Evolutionary conservation across 2,888 invertebrate species (phyloP).

Genomic region (Eupithecia dodoneata): DNA sequence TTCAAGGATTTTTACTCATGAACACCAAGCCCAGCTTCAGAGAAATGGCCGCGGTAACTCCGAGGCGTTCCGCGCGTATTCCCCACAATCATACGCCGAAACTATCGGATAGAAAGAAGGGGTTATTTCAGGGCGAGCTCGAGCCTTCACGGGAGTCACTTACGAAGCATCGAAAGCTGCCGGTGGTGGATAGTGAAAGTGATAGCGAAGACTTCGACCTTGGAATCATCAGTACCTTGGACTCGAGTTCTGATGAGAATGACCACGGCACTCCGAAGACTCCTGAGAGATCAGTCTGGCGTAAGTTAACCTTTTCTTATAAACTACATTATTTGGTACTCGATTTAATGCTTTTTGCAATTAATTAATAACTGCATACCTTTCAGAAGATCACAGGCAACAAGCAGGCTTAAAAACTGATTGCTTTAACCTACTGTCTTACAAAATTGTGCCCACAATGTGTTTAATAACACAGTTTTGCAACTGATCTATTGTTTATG

Average conservation of each 20-base stretch:
- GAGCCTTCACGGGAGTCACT: conserved; percentile 66
- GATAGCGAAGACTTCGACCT: conserved; percentile 82
- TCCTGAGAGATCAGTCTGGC: conserved; percentile 66
- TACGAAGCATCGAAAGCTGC: conserved; percentile 71
- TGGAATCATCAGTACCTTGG: conserved; percentile 84
- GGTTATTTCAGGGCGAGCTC: conserved; percentile 80
- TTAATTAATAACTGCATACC: not conserved
- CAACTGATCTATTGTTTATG: not conserved
- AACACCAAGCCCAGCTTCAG: conserved; percentile 46
- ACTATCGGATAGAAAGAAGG: conserved; percentile 86
- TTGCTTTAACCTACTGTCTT: not conserved
- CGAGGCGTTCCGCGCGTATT: conserved; percentile 69
- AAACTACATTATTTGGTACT: not conserved
- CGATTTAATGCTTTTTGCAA: not conserved
- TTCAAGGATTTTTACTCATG: conserved; percentile 25
- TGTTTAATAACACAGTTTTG: not conserved
- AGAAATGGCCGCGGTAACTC: conserved; percentile 73
- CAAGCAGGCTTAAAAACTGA: not conserved
- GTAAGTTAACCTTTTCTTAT: conserved; percentile 51
- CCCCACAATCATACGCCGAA: conserved; percentile 82
- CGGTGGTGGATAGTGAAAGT: conserved; percentile 78
- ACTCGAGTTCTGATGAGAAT: conserved; percentile 78
- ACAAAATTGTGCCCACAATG: not conserved
- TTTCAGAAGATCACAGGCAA: not conserved
- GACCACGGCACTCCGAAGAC: conserved; percentile 69